A percentile compares a stretch with the other conserved stretches of the same genome.
Evolutionary conservation across 2,797 vertebrate genomes (phyloP).

Genomic region (Galago senegalensis): DNA sequence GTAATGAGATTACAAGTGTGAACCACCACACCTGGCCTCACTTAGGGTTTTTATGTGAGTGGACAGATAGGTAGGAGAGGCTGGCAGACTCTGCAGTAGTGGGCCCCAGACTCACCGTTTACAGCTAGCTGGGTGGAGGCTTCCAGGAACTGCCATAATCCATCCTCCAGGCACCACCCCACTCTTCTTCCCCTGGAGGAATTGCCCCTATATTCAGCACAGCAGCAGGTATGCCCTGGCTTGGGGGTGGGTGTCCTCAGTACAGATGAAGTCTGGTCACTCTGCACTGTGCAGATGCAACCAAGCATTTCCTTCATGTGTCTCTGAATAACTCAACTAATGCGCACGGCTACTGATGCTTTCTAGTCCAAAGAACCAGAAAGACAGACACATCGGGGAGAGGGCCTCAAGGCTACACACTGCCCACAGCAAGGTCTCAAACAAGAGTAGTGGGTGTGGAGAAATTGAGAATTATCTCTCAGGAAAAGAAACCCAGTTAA

Average conservation of each 20-base stretch:
- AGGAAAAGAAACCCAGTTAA: background rate
- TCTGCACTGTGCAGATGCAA: background rate
- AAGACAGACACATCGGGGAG: background rate
- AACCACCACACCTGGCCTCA: background rate
- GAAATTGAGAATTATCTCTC: background rate
- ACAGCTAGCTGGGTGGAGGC: background rate
- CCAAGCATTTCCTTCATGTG: rapidly evolving
- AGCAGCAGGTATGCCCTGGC: background rate
- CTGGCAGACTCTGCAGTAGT: background rate
- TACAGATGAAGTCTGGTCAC: background rate
- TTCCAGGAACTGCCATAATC: background rate
- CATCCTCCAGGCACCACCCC: background rate
- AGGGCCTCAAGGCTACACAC: background rate
- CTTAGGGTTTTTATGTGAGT: background rate
- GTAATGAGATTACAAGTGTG: too few species aligned
- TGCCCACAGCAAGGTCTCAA: background rate
- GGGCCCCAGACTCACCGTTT: background rate
- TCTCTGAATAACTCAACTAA: background rate
- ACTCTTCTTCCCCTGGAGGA: background rate
- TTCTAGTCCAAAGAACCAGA: background rate
- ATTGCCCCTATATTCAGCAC: background rate
- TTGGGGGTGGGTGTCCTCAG: too few species aligned
- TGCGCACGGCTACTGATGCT: background rate
- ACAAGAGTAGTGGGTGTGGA: background rate
- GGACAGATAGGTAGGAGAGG: background rate